Evolutionary conservation across 2,888 invertebrate species (phyloP), one percentile per base, ranked within the genome.

Genomic region (Harpalus rufipes): DNA sequence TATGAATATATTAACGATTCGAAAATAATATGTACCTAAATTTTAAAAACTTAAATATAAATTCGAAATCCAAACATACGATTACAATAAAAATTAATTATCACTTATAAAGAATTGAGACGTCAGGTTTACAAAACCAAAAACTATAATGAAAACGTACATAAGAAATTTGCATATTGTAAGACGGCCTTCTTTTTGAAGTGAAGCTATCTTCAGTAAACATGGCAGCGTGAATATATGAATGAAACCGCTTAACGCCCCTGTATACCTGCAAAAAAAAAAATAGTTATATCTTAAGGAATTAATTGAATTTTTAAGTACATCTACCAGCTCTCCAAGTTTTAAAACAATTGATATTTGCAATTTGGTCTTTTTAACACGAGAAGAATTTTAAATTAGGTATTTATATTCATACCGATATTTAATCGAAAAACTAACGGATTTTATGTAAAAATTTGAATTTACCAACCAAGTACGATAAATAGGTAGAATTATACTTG

Each of bases 141-240:
- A 90, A 0, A 94, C 81, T 12, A 97, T 94, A 82, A 98, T 94
- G 21, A 91, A 87, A 10, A 92, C 88, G 90, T 97, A 96, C 74
- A 95, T 90, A 0, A 93, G 61, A 0, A 92, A 89, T 86, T 93
- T 93, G 83, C 90, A 88, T 56, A 91, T 88, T 0, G 94, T 94
- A 7, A 96, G 91, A 79, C 92, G 89, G 1, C 94, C 93, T 76
- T 94, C 92, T n/a, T 93, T 91, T 84, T 93, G 92, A 41, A 95
- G 91, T 1, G 95, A 95, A 2, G 94, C 93, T 86, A 97, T 91
- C 88, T 97, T 95, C 10, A 97, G 92, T n/a, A 96, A 89, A 85
- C 96, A 95, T 0, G 98, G 98, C 21, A 98, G 91, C 0, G 96
- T 94, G 91, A 98, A 98, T 8, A 98, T 94, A 90, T 97, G 97